Conservation (phyloP, 2,797 vertebrate species). For the Nyctalus aviator region DNA sequence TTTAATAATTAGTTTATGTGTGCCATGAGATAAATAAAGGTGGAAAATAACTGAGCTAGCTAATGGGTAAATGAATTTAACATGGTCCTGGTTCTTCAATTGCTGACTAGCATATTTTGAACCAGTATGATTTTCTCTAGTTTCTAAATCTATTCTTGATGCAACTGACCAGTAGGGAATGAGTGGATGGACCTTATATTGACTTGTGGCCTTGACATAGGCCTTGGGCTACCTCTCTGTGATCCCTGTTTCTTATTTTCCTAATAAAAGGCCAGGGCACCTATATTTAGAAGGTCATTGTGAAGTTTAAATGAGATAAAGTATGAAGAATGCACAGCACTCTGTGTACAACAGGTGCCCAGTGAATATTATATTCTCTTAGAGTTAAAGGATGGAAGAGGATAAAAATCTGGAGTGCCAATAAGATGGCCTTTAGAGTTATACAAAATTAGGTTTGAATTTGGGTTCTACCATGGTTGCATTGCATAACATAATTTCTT, state of each 20-base stretch:
- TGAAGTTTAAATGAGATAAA: constrained; percentile 6
- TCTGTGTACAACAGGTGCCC: not conserved
- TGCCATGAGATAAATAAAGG: not conserved
- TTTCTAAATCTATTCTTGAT: not conserved
- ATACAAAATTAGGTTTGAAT: not conserved
- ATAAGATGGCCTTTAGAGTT: not conserved
- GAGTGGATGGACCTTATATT: not conserved
- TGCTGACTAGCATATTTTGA: not conserved
- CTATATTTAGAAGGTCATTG: not conserved
- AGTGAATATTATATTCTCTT: not conserved
- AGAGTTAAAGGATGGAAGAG: not conserved
- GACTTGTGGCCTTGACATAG: not conserved
- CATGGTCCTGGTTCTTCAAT: not conserved
- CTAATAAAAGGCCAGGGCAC: not conserved
- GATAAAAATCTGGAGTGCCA: not conserved
- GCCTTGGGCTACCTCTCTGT: not conserved
- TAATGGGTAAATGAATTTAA: not conserved
- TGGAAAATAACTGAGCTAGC: not conserved
- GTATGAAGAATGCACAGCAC: not conserved
- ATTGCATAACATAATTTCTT: not conserved
- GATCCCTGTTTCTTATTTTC: not conserved
- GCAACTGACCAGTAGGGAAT: not conserved
- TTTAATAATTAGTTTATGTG: not conserved
- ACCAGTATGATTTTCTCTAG: not conserved
- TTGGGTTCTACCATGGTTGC: not conserved